Evolutionary conservation across 2,113 vertebrate genomes (phyloP).

Genomic region (Apodemus speciosus): DNA sequence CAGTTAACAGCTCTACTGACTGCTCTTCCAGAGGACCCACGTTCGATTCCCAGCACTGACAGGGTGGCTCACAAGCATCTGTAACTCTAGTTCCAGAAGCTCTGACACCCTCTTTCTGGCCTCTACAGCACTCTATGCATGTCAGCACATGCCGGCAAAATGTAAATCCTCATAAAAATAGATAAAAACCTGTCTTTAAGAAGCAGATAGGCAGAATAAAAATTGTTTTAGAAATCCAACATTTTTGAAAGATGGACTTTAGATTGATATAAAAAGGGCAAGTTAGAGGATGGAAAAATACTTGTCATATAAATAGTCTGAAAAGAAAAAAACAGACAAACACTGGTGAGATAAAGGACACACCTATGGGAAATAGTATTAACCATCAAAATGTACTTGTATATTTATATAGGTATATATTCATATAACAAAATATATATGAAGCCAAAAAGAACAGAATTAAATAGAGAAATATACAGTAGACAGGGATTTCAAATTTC

Average conservation of each 20-base stretch:
- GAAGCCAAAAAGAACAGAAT: not conserved
- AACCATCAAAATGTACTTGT: not conserved
- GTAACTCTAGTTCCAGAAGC: not conserved
- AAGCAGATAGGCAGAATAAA: not conserved
- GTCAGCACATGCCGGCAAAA: not conserved
- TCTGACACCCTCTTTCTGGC: not conserved
- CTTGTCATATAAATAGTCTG: not conserved
- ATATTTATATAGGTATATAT: not conserved
- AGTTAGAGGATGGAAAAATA: not conserved
- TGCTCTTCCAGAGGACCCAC: not conserved
- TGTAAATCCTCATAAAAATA: not conserved
- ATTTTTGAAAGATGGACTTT: not conserved
- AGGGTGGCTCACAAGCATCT: not conserved
- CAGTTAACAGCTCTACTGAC: not conserved
- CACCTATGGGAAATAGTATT: not conserved
- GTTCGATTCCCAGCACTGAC: not conserved
- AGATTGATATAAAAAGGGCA: not conserved
- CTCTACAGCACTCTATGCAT: not conserved
- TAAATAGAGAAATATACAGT: not conserved
- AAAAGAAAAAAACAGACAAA: conserved; percentile 16
- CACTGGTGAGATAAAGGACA: not conserved
- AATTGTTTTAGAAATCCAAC: not conserved
- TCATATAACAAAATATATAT: not conserved
- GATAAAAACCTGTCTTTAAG: not conserved
- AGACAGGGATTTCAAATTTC: not conserved